Evolutionary conservation across 2,113 vertebrate genomes (phyloP), one percentile per base, ranked within the genome.

Genomic region (Tautogolabrus adspersus): DNA sequence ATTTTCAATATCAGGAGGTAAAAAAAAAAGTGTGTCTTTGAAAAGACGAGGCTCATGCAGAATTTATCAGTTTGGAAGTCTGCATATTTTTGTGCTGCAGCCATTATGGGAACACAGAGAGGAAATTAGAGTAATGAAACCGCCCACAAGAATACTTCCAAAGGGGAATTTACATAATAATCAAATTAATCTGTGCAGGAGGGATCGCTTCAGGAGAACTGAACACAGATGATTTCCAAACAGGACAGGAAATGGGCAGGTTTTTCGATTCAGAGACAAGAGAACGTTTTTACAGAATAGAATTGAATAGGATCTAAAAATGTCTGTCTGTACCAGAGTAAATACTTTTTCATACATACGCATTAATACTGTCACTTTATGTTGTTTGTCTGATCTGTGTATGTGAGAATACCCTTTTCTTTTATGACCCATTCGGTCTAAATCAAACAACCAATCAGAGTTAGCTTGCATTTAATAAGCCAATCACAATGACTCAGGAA

Each of bases 121-220:
- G 56, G 58, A 72, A 79, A 86, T 87, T 51, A 82, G 21, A 73
- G 46, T 66, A 82, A 72, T 77, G 77, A 81, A 75, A 73, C 58
- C 8, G 59, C 69, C 71, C 66, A 71, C 66, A 44, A 23, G 58
- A 84, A 86, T 59, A 46, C 61, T 42, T 76, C 37, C 60, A 56
- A 56, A 55, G 12, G 79, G 61, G 63, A 71, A 80, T 85, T 77
- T 75, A 67, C 65, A 79, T 66, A 88, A 83, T 80, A 83, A 72
- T 88, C 58, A 34, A 71, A 83, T 85, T 66, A 72, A 83, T 79
- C 58, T 82, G 26, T 7, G 19, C 47, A 59, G 56, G 63, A 76
- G 18, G 11, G 40, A 79, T 71, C 30, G 68, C 54, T 70, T 59
- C 65, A 22, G 59, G 52, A 73, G 61, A 81, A 59, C 26, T 66